Percentiles rank a stretch among this genome's conserved stretches.
Conservation (phyloP, 2,113 vertebrate genomes). For the Mugil cephalus region DNA sequence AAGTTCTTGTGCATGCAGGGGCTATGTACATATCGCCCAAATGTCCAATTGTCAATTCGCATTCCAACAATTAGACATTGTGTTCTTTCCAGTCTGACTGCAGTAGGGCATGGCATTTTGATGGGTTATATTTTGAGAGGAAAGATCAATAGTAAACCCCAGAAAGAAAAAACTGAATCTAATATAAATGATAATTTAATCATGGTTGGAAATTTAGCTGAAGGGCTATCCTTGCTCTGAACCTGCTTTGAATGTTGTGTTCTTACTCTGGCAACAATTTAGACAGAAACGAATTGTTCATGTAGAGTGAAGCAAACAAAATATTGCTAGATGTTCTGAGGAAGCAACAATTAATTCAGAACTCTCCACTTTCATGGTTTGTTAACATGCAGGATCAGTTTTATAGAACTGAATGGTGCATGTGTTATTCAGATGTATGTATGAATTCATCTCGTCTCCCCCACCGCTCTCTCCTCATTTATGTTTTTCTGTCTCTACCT, state of each 20-base stretch:
- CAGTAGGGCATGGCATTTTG: slow-evolving; percentile 7
- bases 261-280: slow-evolving; percentile 34
- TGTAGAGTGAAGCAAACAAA: slow-evolving; percentile 29
- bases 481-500: too few relatives aligned
- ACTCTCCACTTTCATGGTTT: not conserved
- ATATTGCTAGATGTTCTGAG: slow-evolving; percentile 8
- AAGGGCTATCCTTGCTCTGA: slow-evolving; percentile 15
- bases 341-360: slow-evolving; percentile 1
- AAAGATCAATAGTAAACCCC: slow-evolving; percentile 55
- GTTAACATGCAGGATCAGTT: not conserved
- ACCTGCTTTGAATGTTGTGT: slow-evolving; percentile 46
- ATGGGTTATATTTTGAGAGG: slow-evolving; percentile 26
- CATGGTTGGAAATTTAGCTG: slow-evolving; percentile 41
- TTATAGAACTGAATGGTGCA: too few relatives aligned
- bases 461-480: too few relatives aligned
- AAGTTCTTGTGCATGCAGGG: slow-evolving; percentile 6
- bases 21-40: slow-evolving; percentile 17
- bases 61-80: slow-evolving; percentile 25
- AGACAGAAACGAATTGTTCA: slow-evolving; percentile 26
- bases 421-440: too few relatives aligned
- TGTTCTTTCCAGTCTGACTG: not conserved
- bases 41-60: slow-evolving; percentile 37
- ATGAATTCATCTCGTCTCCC: too few relatives aligned
- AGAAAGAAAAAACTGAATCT: slow-evolving; percentile 47
- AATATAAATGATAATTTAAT: slow-evolving; percentile 50